phyloP scores from a whole-genome alignment of 2,888 invertebrate genomes.

The Bursaphelenchus okinawaensis region DNA sequence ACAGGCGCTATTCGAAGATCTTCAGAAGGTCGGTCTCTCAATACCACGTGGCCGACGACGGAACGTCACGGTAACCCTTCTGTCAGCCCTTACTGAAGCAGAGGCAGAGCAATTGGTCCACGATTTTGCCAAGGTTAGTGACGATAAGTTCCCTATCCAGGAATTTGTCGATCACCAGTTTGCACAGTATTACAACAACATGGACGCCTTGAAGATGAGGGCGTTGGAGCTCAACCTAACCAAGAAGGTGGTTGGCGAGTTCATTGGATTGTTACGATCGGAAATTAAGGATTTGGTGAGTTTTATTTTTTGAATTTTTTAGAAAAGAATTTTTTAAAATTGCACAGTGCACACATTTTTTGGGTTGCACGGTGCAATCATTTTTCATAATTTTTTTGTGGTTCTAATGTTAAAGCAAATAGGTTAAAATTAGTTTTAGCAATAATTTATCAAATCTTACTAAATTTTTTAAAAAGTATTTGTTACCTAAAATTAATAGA shows the following conservation, averaged over 20 bases:
- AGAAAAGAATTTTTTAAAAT: too few species aligned
- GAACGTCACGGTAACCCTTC: conserved; percentile 29
- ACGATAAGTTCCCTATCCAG: conserved; percentile 26
- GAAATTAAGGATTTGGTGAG: conserved; percentile 6
- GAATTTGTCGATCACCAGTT: conserved; percentile 23
- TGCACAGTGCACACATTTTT: too few species aligned
- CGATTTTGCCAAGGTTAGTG: conserved; percentile 28
- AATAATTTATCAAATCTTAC: neutral
- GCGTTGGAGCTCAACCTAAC: neutral
- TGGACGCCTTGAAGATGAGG: conserved; percentile 2
- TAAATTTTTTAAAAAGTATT: neutral
- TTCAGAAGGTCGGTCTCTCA: conserved; percentile 31
- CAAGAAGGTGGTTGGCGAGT: conserved; percentile 22
- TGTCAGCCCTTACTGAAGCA: conserved; percentile 34
- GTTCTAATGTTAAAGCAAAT: too few species aligned
- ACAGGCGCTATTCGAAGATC: conserved; percentile 31
- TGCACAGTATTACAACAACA: neutral
- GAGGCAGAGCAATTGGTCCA: conserved; percentile 33
- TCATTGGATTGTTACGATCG: conserved; percentile 24
- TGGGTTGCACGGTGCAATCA: too few species aligned
- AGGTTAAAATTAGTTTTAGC: too few species aligned
- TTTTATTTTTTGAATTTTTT: too few species aligned
- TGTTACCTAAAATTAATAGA: neutral
- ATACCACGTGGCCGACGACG: conserved; percentile 36
- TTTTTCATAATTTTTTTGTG: too few species aligned